Conservation (phyloP, 2,888 invertebrate genomes). For the Aelia acuminata region DNA sequence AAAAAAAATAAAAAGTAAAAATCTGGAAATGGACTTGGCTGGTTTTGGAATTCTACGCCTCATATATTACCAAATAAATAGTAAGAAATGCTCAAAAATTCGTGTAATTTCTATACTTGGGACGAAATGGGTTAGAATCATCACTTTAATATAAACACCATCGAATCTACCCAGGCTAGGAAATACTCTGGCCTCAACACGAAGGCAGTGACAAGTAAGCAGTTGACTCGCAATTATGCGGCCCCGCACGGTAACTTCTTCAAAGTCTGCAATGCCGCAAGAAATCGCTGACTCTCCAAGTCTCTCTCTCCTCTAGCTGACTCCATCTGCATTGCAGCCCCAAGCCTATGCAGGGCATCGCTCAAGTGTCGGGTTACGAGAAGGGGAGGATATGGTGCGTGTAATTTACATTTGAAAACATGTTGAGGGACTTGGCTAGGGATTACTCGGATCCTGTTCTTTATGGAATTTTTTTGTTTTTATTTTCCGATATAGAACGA, state of each 20-base stretch:
- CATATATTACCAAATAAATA: too few species aligned
- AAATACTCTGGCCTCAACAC: not conserved
- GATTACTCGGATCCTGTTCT: too few species aligned
- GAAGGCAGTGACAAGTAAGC: not conserved
- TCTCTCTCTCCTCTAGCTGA: not conserved
- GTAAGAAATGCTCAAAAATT: too few species aligned
- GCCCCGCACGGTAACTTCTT: not conserved
- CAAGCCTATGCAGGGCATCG: not conserved
- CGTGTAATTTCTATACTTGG: too few species aligned
- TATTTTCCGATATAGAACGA: too few species aligned
- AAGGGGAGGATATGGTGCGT: not conserved
- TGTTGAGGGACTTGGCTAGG: not conserved
- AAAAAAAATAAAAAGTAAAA: too few species aligned
- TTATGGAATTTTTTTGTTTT: too few species aligned
- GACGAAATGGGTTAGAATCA: too few species aligned
- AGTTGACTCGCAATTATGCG: not conserved
- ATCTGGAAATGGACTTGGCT: too few species aligned
- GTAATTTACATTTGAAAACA: not conserved
- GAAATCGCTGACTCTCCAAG: not conserved
- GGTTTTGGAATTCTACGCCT: too few species aligned
- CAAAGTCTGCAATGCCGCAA: not conserved
- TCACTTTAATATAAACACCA: too few species aligned
- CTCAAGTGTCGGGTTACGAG: not conserved
- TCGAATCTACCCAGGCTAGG: too few species aligned
- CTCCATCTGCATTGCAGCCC: constrained; percentile 20